Conservation (phyloP, 2,113 vertebrate genomes). For the Scomber colias region DNA sequence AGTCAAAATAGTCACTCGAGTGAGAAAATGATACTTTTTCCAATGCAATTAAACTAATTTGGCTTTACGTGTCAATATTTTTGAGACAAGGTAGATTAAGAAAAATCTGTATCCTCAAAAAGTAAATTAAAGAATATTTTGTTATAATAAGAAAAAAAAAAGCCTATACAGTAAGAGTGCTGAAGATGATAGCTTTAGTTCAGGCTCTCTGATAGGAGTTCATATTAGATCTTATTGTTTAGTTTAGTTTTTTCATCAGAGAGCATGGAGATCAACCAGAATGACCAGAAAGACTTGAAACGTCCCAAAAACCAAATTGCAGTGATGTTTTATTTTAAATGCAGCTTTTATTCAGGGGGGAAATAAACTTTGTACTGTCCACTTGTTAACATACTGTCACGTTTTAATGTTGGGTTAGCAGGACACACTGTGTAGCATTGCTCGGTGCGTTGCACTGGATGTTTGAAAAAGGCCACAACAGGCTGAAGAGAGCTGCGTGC, state of each 20-base stretch:
- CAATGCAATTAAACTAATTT: not conserved
- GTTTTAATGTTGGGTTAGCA: conserved; percentile 1
- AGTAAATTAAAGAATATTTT: not conserved
- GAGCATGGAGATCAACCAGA: conserved; percentile 3
- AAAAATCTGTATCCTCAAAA: not conserved
- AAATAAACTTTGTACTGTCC: not conserved
- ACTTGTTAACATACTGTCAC: conserved; percentile 4
- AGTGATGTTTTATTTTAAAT: conserved; percentile 8
- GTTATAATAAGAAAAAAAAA: not conserved
- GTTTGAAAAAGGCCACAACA: conserved; percentile 33
- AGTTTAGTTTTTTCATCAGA: not conserved
- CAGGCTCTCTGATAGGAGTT: not conserved
- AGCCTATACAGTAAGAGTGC: not conserved
- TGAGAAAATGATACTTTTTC: not conserved
- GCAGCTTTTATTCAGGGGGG: not conserved
- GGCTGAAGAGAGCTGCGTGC: conserved; percentile 39
- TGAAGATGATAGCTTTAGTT: not conserved
- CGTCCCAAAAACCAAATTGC: not conserved
- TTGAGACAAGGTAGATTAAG: not conserved
- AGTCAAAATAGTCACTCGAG: not conserved
- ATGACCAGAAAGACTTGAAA: not conserved
- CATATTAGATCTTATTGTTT: not conserved
- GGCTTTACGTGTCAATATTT: not conserved
- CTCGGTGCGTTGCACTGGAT: conserved; percentile 14
- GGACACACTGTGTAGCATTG: not conserved